Percentiles rank a stretch among this genome's conserved stretches.
Evolutionary conservation across 2,113 vertebrate genomes (phyloP).

Genomic region (Reinhardtius hippoglossoides): DNA sequence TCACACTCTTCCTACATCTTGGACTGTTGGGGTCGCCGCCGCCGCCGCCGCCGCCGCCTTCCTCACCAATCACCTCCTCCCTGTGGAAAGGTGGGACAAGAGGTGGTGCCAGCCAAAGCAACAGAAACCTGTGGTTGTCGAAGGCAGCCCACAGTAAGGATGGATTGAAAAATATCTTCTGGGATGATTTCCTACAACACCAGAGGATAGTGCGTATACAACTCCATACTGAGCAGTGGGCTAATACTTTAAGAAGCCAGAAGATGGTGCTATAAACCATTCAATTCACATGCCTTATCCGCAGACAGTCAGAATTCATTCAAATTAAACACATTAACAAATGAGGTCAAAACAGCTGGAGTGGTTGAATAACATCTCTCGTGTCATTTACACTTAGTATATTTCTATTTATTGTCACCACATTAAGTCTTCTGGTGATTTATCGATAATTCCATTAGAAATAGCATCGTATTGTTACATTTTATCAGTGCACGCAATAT

Average conservation of each 20-base stretch:
- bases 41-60: too few species aligned
- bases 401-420: not conserved
- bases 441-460: not conserved
- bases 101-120: too few species aligned
- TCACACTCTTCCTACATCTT: too few species aligned
- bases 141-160: too few species aligned
- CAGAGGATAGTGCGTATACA: too few species aligned
- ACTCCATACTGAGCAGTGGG: too few species aligned
- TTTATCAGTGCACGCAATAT: not conserved
- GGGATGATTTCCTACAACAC: too few species aligned
- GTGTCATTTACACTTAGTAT: not conserved
- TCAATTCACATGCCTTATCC: not conserved
- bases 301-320: not conserved
- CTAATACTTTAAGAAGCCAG: constrained; percentile 18
- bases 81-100: too few species aligned
- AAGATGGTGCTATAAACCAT: constrained; percentile 61
- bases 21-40: too few species aligned
- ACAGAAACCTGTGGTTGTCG: too few species aligned
- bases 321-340: not conserved
- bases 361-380: not conserved
- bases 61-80: too few species aligned
- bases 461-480: not conserved
- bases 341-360: not conserved
- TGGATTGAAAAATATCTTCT: too few species aligned
- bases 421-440: not conserved